Evolutionary conservation across 1,140 invertebrate species (phyloP).

Genomic region (Acromyrmex heyeri): DNA sequence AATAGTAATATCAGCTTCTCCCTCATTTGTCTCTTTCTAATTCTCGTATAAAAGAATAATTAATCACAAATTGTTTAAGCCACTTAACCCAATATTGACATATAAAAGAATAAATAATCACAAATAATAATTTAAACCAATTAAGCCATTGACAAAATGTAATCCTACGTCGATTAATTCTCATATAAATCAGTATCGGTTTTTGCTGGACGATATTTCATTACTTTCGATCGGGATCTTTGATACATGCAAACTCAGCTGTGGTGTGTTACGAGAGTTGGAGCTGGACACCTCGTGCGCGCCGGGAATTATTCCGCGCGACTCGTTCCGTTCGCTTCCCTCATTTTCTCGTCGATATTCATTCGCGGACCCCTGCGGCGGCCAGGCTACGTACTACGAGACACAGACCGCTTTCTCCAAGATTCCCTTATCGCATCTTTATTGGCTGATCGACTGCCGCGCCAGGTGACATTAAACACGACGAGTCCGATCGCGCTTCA

Average conservation of each 20-base stretch:
- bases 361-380: slow-evolving; percentile 64
- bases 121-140: background rate
- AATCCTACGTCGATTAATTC: background rate
- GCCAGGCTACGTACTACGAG: slow-evolving; percentile 42
- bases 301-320: slow-evolving; percentile 29
- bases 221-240: background rate
- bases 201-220: slow-evolving; percentile 5
- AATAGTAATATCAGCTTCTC: background rate
- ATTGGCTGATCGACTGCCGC: slow-evolving; percentile 68
- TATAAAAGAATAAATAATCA: background rate
- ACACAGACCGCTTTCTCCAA: slow-evolving; percentile 70
- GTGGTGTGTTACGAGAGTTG: slow-evolving; percentile 21
- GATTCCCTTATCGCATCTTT: slow-evolving; percentile 75
- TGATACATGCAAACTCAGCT: background rate
- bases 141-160: background rate
- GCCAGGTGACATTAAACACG: slow-evolving; percentile 71
- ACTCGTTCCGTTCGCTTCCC: slow-evolving; percentile 50
- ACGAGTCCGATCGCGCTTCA: slow-evolving; percentile 68
- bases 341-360: slow-evolving; percentile 72
- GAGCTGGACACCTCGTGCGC: slow-evolving; percentile 33
- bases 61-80: background rate
- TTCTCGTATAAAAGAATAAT: background rate
- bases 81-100: too few species aligned
- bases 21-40: background rate
- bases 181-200: background rate